Evolutionary conservation across 2,888 invertebrate species (phyloP).

Genomic region (Protophormia terraenovae): DNA sequence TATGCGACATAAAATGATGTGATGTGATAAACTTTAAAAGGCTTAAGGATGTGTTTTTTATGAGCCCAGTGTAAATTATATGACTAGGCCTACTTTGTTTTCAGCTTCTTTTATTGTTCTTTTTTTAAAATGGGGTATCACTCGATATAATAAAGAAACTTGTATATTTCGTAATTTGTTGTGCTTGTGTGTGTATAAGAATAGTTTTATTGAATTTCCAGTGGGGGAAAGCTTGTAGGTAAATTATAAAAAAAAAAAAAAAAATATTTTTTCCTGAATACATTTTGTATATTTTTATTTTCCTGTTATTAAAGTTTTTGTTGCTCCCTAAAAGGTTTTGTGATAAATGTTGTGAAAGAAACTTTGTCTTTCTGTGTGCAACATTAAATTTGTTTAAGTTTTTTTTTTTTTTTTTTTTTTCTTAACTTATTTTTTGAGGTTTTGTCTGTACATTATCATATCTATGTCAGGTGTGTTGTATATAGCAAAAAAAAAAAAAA

Average conservation of each 20-base stretch:
- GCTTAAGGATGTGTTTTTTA: conserved; percentile 17
- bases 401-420: no score
- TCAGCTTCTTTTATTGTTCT: not conserved
- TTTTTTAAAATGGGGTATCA: not conserved
- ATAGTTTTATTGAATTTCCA: conserved; percentile 17
- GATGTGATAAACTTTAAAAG: conserved; percentile 26
- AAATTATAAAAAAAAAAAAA: not conserved
- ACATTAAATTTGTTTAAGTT: not conserved
- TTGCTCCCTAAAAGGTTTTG: not conserved
- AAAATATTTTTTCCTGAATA: not conserved
- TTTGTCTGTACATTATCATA: not conserved
- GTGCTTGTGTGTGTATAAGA: not conserved
- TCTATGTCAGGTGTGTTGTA: not conserved
- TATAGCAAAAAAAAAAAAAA: no score
- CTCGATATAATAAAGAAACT: not conserved
- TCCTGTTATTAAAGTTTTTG: not conserved
- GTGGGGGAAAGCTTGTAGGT: not conserved
- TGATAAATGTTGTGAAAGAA: not conserved
- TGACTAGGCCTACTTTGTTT: not conserved
- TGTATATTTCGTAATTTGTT: conserved; percentile 25
- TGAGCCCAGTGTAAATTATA: not conserved
- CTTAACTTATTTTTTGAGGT: not conserved
- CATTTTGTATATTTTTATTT: not conserved
- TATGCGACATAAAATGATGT: not conserved
- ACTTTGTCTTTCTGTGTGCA: not conserved